These are phyloP conservation scores for Eupithecia vulgata DNA, from an alignment of 2,888 invertebrate species.

Conservation along the genomic window DNA sequence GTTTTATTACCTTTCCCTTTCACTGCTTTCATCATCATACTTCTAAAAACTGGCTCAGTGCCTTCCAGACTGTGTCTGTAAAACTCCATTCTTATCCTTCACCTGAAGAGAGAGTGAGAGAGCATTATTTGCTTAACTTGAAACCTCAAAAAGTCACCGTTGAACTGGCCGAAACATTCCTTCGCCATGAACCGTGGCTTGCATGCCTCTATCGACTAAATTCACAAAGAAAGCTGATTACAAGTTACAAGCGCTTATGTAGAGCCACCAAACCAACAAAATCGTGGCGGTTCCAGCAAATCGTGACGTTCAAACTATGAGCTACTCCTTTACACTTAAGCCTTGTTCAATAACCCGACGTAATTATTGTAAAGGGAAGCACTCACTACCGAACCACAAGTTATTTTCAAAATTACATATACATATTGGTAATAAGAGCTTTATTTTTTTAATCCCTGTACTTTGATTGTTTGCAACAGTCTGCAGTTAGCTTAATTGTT, in stretches of 20 bases:
- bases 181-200: constrained; percentile 31
- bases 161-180: constrained; percentile 32
- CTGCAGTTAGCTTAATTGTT: too few relatives aligned
- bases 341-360: too few relatives aligned
- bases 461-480: too few relatives aligned
- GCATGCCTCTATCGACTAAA: constrained; percentile 26
- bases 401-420: too few relatives aligned
- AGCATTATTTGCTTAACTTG: constrained; percentile 2
- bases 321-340: too few relatives aligned
- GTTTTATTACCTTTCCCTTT: neutral
- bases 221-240: constrained; percentile 18
- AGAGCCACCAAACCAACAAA: neutral
- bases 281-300: neutral
- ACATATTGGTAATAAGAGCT: too few relatives aligned
- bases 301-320: too few relatives aligned
- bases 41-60: neutral
- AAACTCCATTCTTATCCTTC: neutral
- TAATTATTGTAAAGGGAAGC: too few relatives aligned
- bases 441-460: too few relatives aligned
- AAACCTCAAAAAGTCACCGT: constrained; percentile 27
- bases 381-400: too few relatives aligned
- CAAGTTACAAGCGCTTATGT: neutral
- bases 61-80: neutral
- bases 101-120: constrained; percentile 6
- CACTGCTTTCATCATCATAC: neutral